Percentiles rank a stretch among this genome's conserved stretches.
phyloP scores from a whole-genome alignment of 2,113 vertebrate species.

The Cheilinus undulatus region DNA sequence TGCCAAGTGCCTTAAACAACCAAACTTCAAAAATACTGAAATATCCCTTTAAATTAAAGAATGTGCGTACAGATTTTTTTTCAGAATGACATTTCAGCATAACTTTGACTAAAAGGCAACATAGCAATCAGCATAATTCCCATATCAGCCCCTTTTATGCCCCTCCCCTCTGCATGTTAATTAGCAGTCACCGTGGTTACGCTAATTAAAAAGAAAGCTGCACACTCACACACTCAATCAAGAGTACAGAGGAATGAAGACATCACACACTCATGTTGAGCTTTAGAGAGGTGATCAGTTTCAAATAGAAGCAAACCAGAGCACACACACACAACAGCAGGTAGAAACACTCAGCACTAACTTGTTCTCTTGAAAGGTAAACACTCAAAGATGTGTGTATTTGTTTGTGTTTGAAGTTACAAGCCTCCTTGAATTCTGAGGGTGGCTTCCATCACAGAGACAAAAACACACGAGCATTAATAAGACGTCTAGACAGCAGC shows the following conservation, averaged over 20 bases:
- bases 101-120: constrained; percentile 35
- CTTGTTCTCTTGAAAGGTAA: not conserved
- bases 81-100: constrained; percentile 40
- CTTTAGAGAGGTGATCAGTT: not conserved
- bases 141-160: constrained; percentile 27
- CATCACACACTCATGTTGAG: constrained; percentile 21
- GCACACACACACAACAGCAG: not conserved
- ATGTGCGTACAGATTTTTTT: too few relatives aligned
- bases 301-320: not conserved
- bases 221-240: constrained; percentile 46
- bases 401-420: not conserved
- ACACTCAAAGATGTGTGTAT: not conserved
- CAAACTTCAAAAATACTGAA: too few relatives aligned
- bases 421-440: not conserved
- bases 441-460: not conserved
- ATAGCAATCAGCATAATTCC: constrained; percentile 58
- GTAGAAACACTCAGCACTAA: not conserved
- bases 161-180: constrained; percentile 43
- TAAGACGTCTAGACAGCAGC: constrained; percentile 67
- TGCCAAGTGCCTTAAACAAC: too few relatives aligned
- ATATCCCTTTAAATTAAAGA: too few relatives aligned
- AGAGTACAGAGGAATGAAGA: constrained; percentile 52
- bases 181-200: constrained; percentile 47
- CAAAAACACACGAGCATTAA: constrained; percentile 35
- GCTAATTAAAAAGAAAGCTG: constrained; percentile 60